Base-by-base conservation (phyloP, 2,797 vertebrate species). In the Rhabdophis nuchalis region DNA sequence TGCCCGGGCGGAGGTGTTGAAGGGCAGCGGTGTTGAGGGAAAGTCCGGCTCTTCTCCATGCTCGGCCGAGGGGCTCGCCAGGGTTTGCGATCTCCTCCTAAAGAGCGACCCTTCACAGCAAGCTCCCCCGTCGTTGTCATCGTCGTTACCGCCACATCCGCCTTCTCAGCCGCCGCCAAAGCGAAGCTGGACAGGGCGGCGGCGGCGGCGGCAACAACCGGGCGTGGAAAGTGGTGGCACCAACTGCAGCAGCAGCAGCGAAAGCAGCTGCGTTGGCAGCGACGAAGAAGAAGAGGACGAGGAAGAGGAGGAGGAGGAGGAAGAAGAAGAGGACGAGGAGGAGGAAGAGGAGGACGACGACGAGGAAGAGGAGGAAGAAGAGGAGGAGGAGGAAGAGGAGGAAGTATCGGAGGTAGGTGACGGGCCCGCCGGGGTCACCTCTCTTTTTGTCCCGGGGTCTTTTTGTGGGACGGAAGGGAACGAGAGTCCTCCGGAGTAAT, bases 341-440 rank as follows among this genome's bases (percentile, higher is more conserved):
- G 91, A 92, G 0, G 91, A 92, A 0, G 91, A 92, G 0, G 91
- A 92, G 0, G 91, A 92, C 0, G 87, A 92, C 0, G 91, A 92
- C 0, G 91, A 92, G 0, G 91, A 92, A 0, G 91, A 92, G 0
- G 91, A 92, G 0, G 91, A 87, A 0, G 90, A 91, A 0, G 91
- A 91, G 0, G 90, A 87, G 1, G 95, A 94, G 1, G 92, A 95
- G 7, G 96, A 96, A 36, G 97, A 97, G 53, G 97, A 97, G 92
- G 97, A 98, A 96, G 97, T 98, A 88, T 98, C 97, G 41, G 97
- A 98, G 97, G 97, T 97, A 96, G 6, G 91, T 8, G 85, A 29
- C 23, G 36, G 4, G 87, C 87, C 72, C 53, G 18, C 20, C 1
- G 25, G 52, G 50, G 25, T 32, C n/a, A 8, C n/a, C n/a, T 5